These are phyloP conservation scores for Lanius collurio DNA, from an alignment of 2,113 vertebrate species.

Conservation along the genomic window DNA sequence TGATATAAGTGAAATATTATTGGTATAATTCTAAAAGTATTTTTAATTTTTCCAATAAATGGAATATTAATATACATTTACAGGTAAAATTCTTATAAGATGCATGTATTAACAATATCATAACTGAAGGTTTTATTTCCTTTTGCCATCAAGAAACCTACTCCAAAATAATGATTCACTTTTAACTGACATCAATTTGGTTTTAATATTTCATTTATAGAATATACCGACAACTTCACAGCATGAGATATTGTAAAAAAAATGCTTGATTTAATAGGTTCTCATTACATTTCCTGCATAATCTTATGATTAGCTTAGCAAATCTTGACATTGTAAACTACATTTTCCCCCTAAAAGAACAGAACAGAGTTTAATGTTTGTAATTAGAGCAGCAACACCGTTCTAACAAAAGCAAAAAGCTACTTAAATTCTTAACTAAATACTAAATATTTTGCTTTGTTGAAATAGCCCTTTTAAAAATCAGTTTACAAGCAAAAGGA, in stretches of 20 bases:
- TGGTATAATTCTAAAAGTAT: background rate
- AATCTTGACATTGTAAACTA: slow-evolving; percentile 58
- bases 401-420: background rate
- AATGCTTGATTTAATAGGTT: slow-evolving; percentile 61
- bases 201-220: slow-evolving; percentile 71
- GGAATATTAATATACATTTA: background rate
- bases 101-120: slow-evolving; percentile 6
- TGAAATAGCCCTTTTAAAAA: background rate
- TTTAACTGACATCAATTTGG: slow-evolving; percentile 60
- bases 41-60: background rate
- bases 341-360: slow-evolving; percentile 21
- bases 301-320: slow-evolving; percentile 51
- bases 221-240: slow-evolving; percentile 66
- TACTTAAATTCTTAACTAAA: background rate
- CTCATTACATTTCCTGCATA: slow-evolving; percentile 52
- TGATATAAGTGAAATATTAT: background rate
- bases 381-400: background rate
- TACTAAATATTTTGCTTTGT: background rate
- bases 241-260: slow-evolving; percentile 51
- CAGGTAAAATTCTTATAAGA: slow-evolving; percentile 10
- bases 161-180: slow-evolving; percentile 50
- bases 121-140: slow-evolving; percentile 8
- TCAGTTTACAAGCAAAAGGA: background rate
- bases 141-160: slow-evolving; percentile 36
- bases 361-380: slow-evolving; percentile 19